These are phyloP conservation scores for Caenorhabditis tropicalis DNA, from an alignment of 1,140 invertebrate species.

Conservation along the genomic window DNA sequence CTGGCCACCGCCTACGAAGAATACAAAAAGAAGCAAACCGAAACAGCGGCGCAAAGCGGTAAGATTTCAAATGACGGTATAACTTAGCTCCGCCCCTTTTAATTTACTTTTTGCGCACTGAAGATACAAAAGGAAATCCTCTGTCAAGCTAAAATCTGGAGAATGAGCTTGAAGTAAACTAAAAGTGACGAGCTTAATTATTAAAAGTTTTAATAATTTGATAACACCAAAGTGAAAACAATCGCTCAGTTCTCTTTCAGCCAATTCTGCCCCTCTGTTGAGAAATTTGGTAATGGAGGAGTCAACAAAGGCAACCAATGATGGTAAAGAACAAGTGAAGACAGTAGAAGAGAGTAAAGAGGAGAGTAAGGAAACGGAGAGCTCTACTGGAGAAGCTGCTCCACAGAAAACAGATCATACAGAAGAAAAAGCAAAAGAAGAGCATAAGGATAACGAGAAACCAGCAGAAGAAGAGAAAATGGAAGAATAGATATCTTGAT, in stretches of 20 bases:
- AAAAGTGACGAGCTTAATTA: too few relatives aligned
- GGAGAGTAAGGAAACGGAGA: conserved; percentile 3
- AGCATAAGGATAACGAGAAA: not conserved
- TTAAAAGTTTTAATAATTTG: too few relatives aligned
- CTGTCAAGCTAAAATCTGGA: too few relatives aligned
- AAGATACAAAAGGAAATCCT: too few relatives aligned
- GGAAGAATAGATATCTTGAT: not conserved
- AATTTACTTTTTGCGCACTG: too few relatives aligned
- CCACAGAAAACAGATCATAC: not conserved
- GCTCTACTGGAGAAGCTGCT: not conserved
- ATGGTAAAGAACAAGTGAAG: conserved; percentile 31
- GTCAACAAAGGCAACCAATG: not conserved
- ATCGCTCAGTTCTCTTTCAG: conserved; percentile 27
- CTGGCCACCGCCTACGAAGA: conserved; percentile 55
- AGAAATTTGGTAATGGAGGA: conserved; percentile 45
- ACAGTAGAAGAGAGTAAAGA: not conserved
- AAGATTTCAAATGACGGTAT: too few relatives aligned
- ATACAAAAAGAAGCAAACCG: conserved; percentile 59
- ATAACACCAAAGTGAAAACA: not conserved
- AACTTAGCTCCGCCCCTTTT: too few relatives aligned
- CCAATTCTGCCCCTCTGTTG: conserved; percentile 3
- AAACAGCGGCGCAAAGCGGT: conserved; percentile 50
- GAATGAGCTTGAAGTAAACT: too few relatives aligned
- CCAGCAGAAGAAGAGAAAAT: conserved; percentile 49
- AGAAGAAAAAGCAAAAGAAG: not conserved